phyloP scores from a whole-genome alignment of 2,797 vertebrate genomes.

The Dipus sagitta region DNA sequence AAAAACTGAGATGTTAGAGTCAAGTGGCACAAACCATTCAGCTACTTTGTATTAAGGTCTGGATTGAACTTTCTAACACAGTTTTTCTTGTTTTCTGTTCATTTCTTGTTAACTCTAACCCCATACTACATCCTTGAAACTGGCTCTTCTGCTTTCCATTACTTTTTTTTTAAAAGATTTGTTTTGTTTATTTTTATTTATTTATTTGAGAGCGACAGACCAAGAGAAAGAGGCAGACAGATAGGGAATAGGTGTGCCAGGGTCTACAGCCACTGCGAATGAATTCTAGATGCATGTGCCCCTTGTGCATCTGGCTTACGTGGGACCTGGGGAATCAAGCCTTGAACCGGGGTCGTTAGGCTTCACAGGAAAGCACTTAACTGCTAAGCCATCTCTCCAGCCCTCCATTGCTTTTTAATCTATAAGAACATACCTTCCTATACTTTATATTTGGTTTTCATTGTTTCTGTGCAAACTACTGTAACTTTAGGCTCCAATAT shows the following conservation, averaged over 20 bases:
- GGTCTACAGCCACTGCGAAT: no score
- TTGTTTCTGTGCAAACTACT: conserved; percentile 45
- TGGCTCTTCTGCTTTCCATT: not conserved
- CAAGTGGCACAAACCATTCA: not conserved
- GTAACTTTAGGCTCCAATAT: not conserved
- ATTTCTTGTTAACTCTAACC: not conserved
- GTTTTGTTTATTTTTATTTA: no score
- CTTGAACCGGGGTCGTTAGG: no score
- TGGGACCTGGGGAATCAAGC: no score
- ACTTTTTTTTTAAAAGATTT: no score
- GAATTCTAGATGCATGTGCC: no score
- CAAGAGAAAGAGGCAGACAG: no score
- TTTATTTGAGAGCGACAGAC: no score
- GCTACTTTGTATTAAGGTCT: not conserved
- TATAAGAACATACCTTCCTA: not conserved
- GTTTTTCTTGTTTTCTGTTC: not conserved
- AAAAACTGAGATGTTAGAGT: not conserved
- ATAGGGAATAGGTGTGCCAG: no score
- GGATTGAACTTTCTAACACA: not conserved
- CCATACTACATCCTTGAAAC: not conserved
- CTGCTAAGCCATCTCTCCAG: no score
- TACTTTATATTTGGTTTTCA: not conserved
- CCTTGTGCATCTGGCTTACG: no score
- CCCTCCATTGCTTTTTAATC: not conserved
- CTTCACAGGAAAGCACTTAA: no score